A percentile compares a stretch with the other conserved stretches of the same genome.
These are phyloP conservation scores for Rhagonycha fulva DNA, from an alignment of 2,888 invertebrate genomes.

Conservation along the genomic window DNA sequence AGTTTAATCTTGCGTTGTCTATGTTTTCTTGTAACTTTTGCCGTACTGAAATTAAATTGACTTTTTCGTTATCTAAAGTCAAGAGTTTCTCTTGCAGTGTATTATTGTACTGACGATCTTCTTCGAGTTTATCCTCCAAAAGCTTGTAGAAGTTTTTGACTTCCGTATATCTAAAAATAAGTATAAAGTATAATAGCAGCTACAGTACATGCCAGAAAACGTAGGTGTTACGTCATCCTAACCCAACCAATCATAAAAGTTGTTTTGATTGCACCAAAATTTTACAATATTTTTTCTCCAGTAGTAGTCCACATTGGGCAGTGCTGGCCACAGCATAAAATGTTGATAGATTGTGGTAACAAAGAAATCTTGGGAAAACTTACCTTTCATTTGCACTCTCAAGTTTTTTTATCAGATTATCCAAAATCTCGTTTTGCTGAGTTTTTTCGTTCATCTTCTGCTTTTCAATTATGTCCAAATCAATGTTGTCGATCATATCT, in stretches of 20 bases:
- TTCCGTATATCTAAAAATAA: neutral
- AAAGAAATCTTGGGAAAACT: neutral
- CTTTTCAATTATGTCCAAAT: neutral
- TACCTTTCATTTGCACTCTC: neutral
- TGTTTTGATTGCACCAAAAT: too few relatives aligned
- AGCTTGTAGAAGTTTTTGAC: neutral
- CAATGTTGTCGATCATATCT: neutral
- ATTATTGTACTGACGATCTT: neutral
- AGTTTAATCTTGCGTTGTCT: neutral
- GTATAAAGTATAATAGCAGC: neutral
- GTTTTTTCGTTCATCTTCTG: neutral
- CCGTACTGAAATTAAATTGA: neutral
- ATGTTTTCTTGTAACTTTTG: neutral
- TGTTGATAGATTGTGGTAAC: neutral
- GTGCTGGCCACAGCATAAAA: too few relatives aligned
- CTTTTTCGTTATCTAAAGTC: neutral
- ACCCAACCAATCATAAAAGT: too few relatives aligned
- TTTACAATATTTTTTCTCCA: too few relatives aligned
- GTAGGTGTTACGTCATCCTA: too few relatives aligned
- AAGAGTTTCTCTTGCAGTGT: neutral
- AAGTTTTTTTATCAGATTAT: neutral
- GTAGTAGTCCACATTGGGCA: too few relatives aligned
- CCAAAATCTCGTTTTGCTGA: neutral
- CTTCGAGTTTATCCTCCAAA: neutral
- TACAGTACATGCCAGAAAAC: too few relatives aligned